Evolutionary conservation across 35 echinoderm and acorn worm genomes (phyloP).

Genomic region (Eucidaris tribuloides): DNA sequence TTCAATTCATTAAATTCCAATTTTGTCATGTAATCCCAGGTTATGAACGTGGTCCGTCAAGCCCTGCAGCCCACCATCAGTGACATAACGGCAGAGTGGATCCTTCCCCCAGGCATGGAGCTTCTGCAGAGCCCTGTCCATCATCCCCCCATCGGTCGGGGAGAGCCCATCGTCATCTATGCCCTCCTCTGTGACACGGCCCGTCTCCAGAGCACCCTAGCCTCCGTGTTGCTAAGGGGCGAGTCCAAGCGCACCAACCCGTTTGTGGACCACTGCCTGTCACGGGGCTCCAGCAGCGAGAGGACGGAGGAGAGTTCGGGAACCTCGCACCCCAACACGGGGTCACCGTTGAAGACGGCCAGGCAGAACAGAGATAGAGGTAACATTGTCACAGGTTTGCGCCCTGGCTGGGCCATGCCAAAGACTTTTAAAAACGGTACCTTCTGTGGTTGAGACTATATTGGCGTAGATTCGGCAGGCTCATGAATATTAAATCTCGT

Average conservation of each 20-base stretch:
- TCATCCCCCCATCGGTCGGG: conserved; percentile 55
- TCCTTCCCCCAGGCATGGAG: conserved; percentile 80
- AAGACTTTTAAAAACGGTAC: neutral
- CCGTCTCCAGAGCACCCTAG: conserved; percentile 80
- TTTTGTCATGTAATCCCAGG: too few relatives aligned
- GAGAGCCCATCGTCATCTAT: conserved; percentile 90
- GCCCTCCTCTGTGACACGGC: conserved; percentile 82
- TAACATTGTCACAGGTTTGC: neutral
- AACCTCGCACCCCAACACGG: conserved; percentile 25
- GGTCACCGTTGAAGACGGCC: conserved; percentile 30
- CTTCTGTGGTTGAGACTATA: neutral
- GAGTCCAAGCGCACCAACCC: conserved; percentile 58
- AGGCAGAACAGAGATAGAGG: conserved; percentile 36
- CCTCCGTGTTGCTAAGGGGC: conserved; percentile 57
- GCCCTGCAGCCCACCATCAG: conserved; percentile 86
- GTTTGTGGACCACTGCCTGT: conserved; percentile 50
- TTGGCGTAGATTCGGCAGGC: neutral
- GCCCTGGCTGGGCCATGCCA: neutral
- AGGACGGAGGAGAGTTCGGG: conserved; percentile 48
- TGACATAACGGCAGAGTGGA: conserved; percentile 79
- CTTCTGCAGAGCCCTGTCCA: conserved; percentile 63
- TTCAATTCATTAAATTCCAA: too few relatives aligned
- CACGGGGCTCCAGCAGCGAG: conserved; percentile 63
- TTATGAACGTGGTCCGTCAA: conserved; percentile 61
- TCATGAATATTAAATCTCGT: neutral